A percentile compares a stretch with the other conserved stretches of the same genome.
These are phyloP conservation scores for Penaeus chinensis DNA, from an alignment of 1,140 invertebrate genomes.

Conservation along the genomic window DNA sequence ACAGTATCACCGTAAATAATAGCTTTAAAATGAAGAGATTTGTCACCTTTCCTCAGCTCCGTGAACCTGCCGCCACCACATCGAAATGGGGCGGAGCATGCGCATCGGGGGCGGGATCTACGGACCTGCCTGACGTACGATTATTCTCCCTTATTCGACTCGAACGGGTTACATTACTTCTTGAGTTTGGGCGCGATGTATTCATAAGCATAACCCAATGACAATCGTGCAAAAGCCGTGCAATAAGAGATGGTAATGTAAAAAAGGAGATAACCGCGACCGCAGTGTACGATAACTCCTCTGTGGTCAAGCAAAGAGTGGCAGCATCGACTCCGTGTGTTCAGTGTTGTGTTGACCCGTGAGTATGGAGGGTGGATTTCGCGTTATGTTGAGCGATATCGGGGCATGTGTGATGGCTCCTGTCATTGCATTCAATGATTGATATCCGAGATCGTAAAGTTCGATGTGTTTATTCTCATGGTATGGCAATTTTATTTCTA, in stretches of 20 bases:
- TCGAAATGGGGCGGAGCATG: conserved; percentile 43
- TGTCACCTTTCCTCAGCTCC: conserved; percentile 10
- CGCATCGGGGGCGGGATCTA: conserved; percentile 37
- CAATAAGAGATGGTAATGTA: too few relatives aligned
- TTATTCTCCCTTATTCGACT: too few relatives aligned
- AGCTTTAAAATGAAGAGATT: conserved; percentile 30
- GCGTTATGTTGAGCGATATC: conserved; percentile 27
- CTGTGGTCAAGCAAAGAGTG: conserved; percentile 18
- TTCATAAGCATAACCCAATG: too few relatives aligned
- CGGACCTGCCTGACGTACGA: conserved; percentile 19
- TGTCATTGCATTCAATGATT: conserved; percentile 51
- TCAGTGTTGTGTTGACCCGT: conserved; percentile 37
- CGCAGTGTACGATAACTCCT: conserved; percentile 35
- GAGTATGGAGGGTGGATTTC: conserved; percentile 6
- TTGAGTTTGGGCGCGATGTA: too few relatives aligned
- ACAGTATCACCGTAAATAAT: not conserved
- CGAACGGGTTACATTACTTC: too few relatives aligned
- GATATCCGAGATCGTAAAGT: conserved; percentile 39
- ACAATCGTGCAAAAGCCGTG: too few relatives aligned
- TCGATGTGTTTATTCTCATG: conserved; percentile 28
- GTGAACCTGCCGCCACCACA: conserved; percentile 34
- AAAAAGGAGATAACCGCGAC: too few relatives aligned
- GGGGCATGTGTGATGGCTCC: conserved; percentile 41
- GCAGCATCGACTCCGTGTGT: conserved; percentile 37
- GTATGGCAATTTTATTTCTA: conserved; percentile 14